phyloP scores from a whole-genome alignment of 2,113 vertebrate genomes.

The Suncus etruscus region DNA sequence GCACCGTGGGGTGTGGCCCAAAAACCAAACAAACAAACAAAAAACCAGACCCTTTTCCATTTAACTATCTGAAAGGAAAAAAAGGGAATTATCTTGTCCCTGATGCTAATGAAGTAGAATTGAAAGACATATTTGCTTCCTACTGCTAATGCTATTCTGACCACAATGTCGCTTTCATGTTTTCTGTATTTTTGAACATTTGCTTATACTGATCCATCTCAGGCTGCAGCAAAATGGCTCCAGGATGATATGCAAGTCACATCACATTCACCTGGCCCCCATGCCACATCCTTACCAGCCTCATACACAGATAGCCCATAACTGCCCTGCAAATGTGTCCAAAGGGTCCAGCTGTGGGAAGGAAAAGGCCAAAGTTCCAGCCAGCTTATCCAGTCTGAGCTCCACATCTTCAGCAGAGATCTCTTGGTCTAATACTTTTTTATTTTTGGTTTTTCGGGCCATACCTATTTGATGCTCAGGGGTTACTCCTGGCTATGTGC shows the following conservation, averaged over 20 bases:
- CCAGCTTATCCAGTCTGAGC: not conserved
- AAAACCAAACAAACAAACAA: too few relatives aligned
- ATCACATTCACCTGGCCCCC: not conserved
- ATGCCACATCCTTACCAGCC: not conserved
- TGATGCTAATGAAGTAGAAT: not conserved
- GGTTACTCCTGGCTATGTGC: too few relatives aligned
- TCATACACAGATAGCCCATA: too few relatives aligned
- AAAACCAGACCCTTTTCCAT: too few relatives aligned
- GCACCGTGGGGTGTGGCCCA: too few relatives aligned
- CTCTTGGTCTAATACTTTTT: not conserved
- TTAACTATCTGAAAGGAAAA: not conserved
- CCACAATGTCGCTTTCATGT: not conserved
- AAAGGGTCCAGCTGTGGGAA: not conserved
- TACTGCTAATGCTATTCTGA: not conserved
- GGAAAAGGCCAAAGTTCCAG: not conserved
- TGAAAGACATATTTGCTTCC: not conserved
- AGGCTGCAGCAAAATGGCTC: not conserved
- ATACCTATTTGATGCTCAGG: too few relatives aligned
- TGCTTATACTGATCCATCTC: not conserved
- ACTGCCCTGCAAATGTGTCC: not conserved
- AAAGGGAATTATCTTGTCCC: not conserved
- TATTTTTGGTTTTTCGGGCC: too few relatives aligned
- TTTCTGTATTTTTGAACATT: not conserved
- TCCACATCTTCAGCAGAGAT: too few relatives aligned
- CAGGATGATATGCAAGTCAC: accelerated